Percentiles rank a stretch among this genome's conserved stretches.
phyloP scores from a whole-genome alignment of 2,888 invertebrate species.

The Proisotoma minuta region DNA sequence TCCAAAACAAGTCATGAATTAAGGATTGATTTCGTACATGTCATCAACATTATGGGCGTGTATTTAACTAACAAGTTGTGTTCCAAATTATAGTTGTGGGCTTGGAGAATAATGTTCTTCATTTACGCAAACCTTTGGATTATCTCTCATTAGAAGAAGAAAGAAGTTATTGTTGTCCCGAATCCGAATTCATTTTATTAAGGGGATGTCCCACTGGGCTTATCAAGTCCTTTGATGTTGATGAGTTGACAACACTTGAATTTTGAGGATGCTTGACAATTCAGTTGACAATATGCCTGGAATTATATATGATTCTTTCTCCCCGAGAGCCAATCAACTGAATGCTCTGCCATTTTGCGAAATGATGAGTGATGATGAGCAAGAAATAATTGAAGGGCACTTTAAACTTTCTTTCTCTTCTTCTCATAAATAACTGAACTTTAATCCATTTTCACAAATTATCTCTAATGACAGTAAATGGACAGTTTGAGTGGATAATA shows the following conservation, averaged over 20 bases:
- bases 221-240: neutral
- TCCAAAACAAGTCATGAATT: too few relatives aligned
- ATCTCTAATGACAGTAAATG: neutral
- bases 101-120: too few relatives aligned
- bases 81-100: too few relatives aligned
- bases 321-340: neutral
- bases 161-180: too few relatives aligned
- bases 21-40: too few relatives aligned
- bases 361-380: neutral
- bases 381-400: slow-evolving; percentile 6
- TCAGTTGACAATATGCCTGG: neutral
- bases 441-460: slow-evolving; percentile 4
- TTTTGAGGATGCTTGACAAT: neutral
- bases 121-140: too few relatives aligned
- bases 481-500: neutral
- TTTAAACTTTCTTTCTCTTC: neutral
- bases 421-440: slow-evolving; percentile 17
- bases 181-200: neutral
- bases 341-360: neutral
- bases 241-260: neutral
- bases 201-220: neutral
- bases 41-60: too few relatives aligned
- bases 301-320: too few relatives aligned
- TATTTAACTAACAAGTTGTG: too few relatives aligned
- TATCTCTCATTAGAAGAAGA: too few relatives aligned